Evolutionary conservation across 2,113 vertebrate genomes (phyloP), one percentile per base, ranked within the genome.

Genomic region (Sturnus vulgaris): DNA sequence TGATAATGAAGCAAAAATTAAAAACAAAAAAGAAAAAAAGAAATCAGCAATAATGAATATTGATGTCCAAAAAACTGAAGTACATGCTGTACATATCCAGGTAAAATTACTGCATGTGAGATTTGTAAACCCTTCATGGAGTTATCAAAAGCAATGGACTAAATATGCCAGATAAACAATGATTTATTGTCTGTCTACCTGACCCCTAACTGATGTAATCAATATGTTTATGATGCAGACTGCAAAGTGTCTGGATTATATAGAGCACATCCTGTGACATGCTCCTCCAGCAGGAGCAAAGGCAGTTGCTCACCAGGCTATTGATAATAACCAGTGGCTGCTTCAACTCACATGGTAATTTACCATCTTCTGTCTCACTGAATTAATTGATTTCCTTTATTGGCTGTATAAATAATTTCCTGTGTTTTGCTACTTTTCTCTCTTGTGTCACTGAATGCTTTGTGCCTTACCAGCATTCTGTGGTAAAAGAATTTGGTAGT

Each of bases 361-460:
- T 92, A 76, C 69, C 49, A 21, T 64, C 79, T 68, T 82, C 47
- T 69, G 63, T 93, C 86, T 95, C 87, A 63, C 15, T 81, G 95
- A 94, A 83, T 96, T 94, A 92, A 95, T 64, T 68, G 88, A 91
- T 95, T 93, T 88, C 49, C 80, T 73, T 80, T 88, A 92, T 87
- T 50, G 40, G 17, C 23, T 60, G 11, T 69, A 53, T 61, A 40
- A 86, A 80, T 68, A 50, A 56, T 68, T 86, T 64, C 47, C 69
- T 23, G 39, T 93, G 57, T 24, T 95, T 69, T 83, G 30, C 47
- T 82, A 0, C 83, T 81, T 95, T 79, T 39, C 31, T 64, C 14
- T 82, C 4, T 46, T 46, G 19, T 60, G 63, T 19, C 5, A 19
- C 39, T 46, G 53, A 73, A n/a, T 66, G 30, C 30, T 77, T 66